phyloP scores from a whole-genome alignment of 37 sponge, comb jelly and placozoan genomes.

The Chondrilla cf. caribensis region DNA sequence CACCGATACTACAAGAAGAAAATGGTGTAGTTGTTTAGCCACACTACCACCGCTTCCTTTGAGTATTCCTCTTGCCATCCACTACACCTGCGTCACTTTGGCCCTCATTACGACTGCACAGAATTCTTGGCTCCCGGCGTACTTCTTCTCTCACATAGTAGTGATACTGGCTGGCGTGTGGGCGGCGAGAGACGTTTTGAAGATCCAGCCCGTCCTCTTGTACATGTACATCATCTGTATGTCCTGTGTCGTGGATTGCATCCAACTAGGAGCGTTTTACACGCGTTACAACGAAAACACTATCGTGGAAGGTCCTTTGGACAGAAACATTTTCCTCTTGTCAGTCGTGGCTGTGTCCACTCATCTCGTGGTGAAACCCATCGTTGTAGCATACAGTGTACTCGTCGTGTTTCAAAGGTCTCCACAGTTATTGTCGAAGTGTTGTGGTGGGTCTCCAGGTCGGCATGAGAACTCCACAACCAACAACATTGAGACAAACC shows the following conservation, averaged over 20 bases:
- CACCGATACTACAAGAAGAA: too few relatives aligned
- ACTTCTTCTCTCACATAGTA: slow-evolving; percentile 27
- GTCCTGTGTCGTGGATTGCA: slow-evolving; percentile 9
- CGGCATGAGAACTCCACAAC: too few relatives aligned
- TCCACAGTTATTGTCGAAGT: too few relatives aligned
- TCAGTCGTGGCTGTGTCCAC: not conserved
- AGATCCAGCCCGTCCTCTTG: not conserved
- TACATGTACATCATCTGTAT: slow-evolving; percentile 11
- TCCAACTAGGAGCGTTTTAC: slow-evolving; percentile 6
- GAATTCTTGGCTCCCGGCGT: slow-evolving; percentile 4
- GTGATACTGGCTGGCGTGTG: slow-evolving; percentile 18
- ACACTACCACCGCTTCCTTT: not conserved
- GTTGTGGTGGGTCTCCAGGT: too few relatives aligned
- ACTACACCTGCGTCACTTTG: slow-evolving; percentile 13
- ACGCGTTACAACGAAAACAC: not conserved
- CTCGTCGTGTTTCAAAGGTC: not conserved
- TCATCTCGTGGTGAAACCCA: slow-evolving; percentile 3
- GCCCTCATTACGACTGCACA: not conserved
- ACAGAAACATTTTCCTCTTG: not conserved
- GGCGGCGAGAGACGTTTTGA: slow-evolving; percentile 17
- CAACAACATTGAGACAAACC: not conserved
- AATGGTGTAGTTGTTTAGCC: not conserved
- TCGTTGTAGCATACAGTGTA: not conserved
- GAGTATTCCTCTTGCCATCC: not conserved
- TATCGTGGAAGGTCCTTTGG: not conserved